Base-by-base conservation (phyloP, 2,797 vertebrate genomes). In the Rhinogobio ventralis region DNA sequence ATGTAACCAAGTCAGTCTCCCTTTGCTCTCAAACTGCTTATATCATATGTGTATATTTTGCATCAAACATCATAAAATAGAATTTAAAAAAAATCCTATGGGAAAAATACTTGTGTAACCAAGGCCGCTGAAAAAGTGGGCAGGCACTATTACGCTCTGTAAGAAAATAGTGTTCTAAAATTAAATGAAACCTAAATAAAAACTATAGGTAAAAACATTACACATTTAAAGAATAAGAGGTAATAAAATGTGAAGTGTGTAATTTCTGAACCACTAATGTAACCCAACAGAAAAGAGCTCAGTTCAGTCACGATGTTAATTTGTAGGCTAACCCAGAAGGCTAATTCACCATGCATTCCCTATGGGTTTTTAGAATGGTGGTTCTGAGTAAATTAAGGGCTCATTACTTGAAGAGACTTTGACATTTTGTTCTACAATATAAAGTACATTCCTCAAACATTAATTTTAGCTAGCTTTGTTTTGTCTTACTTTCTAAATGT, bases 281-380 rank as follows among this genome's bases (percentile, higher is more conserved):
- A 42, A 39, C 53, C 20, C 17, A 39, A 57, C 23, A 25, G 28
- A 30, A 53, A 30, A 51, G 74, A 57, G 20, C 74, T 57, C 6
- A 64, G 23, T 60, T 76, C 33, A 60, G 23, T 25, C 53, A 57
- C 5, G 46, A 57, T 60, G 53, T 42, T 76, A 42, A 77, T 77
- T 77, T 42, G 33, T 60, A n/a, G 53, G 33, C 7, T 25, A 57
- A 76, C 33, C 73, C 33, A 57, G 73, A 55, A 57, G 73, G 73
- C 33, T 57, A 25, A 57, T 25, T 57, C 53, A 57, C 33, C 13
- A n/a, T 55, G 33, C 14, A 23, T n/a, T 75, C 72, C 51, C 30
- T 36, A 4, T 36, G 51, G 51, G 33, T n/a, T 77, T 25, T 42
- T 25, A 77, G 53, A 25, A 25, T 25, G 23, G 53, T 60, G 20